A percentile compares a stretch with the other conserved stretches of the same genome.
These are phyloP conservation scores for Alosa alosa DNA, from an alignment of 2,113 vertebrate genomes.

Conservation along the genomic window DNA sequence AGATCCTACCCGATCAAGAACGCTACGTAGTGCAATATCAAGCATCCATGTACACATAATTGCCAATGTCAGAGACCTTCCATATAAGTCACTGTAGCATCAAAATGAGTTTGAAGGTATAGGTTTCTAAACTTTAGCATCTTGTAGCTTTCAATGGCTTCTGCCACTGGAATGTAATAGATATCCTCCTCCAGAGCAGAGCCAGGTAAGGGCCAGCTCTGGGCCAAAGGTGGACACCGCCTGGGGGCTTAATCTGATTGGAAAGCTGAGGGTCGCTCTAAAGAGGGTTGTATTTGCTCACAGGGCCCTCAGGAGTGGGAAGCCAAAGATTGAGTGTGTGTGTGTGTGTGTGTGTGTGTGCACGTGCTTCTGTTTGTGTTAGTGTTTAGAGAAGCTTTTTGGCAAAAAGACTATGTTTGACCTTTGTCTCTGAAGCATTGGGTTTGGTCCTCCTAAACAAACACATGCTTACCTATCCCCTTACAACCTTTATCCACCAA, in stretches of 20 bases:
- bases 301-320: conserved; percentile 37
- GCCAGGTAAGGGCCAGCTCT: neutral
- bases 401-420: neutral
- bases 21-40: no score
- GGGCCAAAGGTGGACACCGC: neutral
- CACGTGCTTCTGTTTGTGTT: neutral
- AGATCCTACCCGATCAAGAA: no score
- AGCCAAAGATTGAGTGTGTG: conserved; percentile 26
- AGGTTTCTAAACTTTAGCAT: conserved; percentile 54
- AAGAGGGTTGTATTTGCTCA: conserved; percentile 40
- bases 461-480: neutral
- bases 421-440: neutral
- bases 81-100: no score
- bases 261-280: conserved; percentile 44
- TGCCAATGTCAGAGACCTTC: no score
- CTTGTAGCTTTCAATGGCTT: conserved; percentile 23
- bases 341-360: neutral
- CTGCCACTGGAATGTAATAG: neutral
- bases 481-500: conserved; percentile 5
- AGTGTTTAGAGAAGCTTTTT: neutral
- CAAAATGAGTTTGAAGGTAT: no score
- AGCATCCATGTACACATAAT: no score
- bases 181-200: neutral
- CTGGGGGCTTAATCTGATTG: conserved; percentile 54
- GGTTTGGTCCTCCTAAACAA: neutral